Evolutionary conservation across 2,797 vertebrate genomes (phyloP).

Genomic region (Gadopsis marmoratus): DNA sequence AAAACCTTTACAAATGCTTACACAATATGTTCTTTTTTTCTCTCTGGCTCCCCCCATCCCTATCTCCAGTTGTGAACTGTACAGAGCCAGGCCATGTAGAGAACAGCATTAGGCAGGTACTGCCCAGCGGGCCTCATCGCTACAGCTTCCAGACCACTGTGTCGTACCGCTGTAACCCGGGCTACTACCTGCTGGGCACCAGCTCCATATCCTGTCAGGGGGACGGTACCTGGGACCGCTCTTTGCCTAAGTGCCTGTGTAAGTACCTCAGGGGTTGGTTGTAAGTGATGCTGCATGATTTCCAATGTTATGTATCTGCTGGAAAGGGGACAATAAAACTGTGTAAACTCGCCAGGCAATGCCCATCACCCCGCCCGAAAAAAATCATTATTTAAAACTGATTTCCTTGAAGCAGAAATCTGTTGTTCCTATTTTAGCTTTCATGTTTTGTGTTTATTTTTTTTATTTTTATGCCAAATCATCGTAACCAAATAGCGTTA

Average conservation of each 20-base stretch:
- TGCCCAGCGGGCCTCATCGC: conserved; percentile 90
- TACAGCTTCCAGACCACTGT: conserved; percentile 96
- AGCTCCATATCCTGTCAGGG: conserved; percentile 95
- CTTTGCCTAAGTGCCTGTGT: conserved; percentile 95
- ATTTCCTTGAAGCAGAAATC: neutral
- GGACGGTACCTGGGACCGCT: conserved; percentile 96
- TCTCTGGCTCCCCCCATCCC: conserved; percentile 1
- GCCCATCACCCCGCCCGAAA: neutral
- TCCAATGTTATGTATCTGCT: neutral
- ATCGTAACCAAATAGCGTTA: neutral
- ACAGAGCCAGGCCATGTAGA: conserved; percentile 96
- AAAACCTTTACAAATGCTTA: neutral
- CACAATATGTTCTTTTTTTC: conserved; percentile 12
- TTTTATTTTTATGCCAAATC: neutral
- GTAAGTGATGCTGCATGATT: neutral
- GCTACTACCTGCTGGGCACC: conserved; percentile 95
- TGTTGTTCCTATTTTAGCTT: neutral
- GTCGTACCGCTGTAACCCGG: conserved; percentile 93
- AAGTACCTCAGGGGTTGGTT: conserved; percentile 82
- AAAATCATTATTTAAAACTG: neutral
- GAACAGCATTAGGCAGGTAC: conserved; percentile 92
- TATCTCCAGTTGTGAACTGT: conserved; percentile 93
- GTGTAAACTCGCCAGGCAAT: neutral
- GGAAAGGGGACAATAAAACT: neutral
- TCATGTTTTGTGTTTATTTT: neutral